Evolutionary conservation across 2,797 vertebrate species (phyloP).

Genomic region (Gymnoscopelus microlampas): DNA sequence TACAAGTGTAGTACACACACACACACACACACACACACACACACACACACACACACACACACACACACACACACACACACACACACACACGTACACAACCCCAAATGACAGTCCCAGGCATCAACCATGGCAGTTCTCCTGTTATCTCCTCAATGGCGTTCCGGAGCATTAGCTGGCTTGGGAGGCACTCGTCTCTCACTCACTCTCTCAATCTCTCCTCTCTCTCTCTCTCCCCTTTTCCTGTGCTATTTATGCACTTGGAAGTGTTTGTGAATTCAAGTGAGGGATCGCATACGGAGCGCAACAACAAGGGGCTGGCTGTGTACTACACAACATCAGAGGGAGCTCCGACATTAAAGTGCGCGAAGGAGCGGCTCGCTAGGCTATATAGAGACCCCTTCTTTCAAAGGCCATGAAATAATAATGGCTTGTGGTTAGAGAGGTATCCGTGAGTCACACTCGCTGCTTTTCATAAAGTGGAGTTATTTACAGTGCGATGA

Average conservation of each 20-base stretch:
- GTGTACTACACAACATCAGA: slow-evolving; percentile 87
- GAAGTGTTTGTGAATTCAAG: slow-evolving; percentile 87
- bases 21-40: slow-evolving; percentile 9
- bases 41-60: slow-evolving; percentile 6
- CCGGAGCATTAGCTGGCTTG: slow-evolving; percentile 78
- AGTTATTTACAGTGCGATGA: slow-evolving; percentile 87
- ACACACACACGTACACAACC: slow-evolving; percentile 10
- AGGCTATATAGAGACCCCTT: slow-evolving; percentile 71
- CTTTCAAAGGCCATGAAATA: slow-evolving; percentile 88
- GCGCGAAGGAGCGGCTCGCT: slow-evolving; percentile 65
- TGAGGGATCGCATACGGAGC: slow-evolving; percentile 79
- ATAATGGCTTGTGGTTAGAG: slow-evolving; percentile 87
- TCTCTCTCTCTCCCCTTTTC: neutral
- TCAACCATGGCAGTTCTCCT: slow-evolving; percentile 70
- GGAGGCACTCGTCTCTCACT: slow-evolving; percentile 67
- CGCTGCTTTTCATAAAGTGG: slow-evolving; percentile 87
- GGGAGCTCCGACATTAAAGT: slow-evolving; percentile 81
- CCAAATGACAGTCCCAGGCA: slow-evolving; percentile 65
- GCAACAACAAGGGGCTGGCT: slow-evolving; percentile 79
- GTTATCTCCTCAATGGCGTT: slow-evolving; percentile 80
- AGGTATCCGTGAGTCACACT: slow-evolving; percentile 84
- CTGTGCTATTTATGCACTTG: slow-evolving; percentile 83
- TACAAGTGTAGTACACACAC: neutral
- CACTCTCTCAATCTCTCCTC: too few relatives aligned
- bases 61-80: slow-evolving; percentile 29